Evolutionary conservation across 2,797 vertebrate species (phyloP).

Genomic region (Galagoides demidoff): DNA sequence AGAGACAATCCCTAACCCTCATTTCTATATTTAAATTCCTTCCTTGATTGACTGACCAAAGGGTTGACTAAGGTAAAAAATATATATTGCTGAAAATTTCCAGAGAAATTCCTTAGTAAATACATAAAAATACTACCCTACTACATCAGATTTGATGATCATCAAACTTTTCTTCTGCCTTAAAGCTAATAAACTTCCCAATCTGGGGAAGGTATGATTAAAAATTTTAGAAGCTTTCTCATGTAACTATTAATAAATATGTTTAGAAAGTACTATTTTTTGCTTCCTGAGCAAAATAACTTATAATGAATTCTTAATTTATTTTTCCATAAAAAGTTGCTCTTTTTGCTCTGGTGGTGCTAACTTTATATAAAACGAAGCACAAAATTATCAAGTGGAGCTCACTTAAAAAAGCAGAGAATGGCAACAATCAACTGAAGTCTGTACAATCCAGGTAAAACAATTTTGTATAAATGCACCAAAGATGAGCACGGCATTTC

Average conservation of each 20-base stretch:
- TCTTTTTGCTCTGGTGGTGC: not conserved
- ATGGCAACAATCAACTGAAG: not conserved
- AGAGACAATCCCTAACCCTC: not conserved
- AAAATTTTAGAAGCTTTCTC: not conserved
- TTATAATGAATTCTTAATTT: not conserved
- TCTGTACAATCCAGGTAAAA: not conserved
- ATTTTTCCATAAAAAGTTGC: not conserved
- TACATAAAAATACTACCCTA: not conserved
- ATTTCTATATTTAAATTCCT: not conserved
- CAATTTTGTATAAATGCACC: not conserved
- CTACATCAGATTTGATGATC: not conserved
- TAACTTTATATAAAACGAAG: not conserved
- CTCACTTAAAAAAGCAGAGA: not conserved
- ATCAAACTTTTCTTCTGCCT: not conserved
- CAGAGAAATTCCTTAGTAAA: not conserved
- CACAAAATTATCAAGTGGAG: not conserved
- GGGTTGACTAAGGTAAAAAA: not conserved
- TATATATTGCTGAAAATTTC: not conserved
- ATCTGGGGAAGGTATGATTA: not conserved
- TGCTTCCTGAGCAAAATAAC: not conserved
- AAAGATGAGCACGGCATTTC: not conserved
- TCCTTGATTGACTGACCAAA: not conserved
- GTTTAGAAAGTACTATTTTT: constrained; percentile 4
- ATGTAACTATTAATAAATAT: not conserved
- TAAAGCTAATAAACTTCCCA: not conserved